Percentiles rank a stretch among this genome's conserved stretches.
phyloP scores from a whole-genome alignment of 2,113 vertebrate species.

The Tetrao urogallus region DNA sequence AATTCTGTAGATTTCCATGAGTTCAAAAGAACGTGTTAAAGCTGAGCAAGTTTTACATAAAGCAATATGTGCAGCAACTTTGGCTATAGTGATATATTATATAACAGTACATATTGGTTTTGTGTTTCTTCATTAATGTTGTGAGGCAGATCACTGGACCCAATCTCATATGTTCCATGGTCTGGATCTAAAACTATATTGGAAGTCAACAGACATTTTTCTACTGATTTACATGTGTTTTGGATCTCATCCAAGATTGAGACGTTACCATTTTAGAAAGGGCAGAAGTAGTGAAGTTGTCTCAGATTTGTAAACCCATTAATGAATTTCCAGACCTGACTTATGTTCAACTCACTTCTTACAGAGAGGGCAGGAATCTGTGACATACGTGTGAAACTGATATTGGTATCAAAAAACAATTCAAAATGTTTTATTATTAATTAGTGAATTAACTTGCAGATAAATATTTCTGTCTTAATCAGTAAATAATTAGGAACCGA shows the following conservation, averaged over 20 bases:
- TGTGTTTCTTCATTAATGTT: constrained; percentile 37
- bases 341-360: not conserved
- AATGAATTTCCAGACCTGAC: constrained; percentile 3
- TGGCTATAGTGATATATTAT: not conserved
- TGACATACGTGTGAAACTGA: accelerated
- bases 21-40: not conserved
- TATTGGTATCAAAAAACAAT: not conserved
- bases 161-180: not conserved
- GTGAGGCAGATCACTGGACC: not conserved
- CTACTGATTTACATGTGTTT: not conserved
- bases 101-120: not conserved
- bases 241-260: not conserved
- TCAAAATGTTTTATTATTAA: not conserved
- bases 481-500: not conserved
- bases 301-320: not conserved
- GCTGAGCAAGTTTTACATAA: not conserved
- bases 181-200: constrained; percentile 13
- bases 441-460: not conserved
- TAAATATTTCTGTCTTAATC: not conserved
- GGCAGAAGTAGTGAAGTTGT: not conserved
- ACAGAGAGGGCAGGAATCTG: not conserved
- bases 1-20: not conserved
- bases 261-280: not conserved
- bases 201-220: constrained; percentile 10
- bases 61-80: not conserved